Conservation (phyloP, 2,888 invertebrate species). For the Seira sanloemensis region DNA sequence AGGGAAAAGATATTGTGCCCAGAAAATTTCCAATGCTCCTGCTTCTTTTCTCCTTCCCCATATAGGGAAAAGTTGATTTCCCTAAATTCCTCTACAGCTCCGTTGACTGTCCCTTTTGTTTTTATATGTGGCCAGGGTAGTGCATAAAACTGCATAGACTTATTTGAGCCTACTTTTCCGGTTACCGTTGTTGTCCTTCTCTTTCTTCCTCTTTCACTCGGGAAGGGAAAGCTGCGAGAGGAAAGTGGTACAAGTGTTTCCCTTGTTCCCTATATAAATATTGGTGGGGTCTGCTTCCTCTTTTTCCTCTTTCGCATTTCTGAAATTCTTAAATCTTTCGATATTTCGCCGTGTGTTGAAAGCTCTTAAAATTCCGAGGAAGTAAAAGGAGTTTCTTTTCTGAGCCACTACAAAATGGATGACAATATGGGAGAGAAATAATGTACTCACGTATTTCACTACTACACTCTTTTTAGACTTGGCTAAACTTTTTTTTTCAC, state of each 20-base stretch:
- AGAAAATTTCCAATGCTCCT: conserved; percentile 8
- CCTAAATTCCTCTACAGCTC: neutral
- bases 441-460: conserved; percentile 6
- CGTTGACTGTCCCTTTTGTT: neutral
- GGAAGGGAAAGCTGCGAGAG: conserved; percentile 3
- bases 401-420: neutral
- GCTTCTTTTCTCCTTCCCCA: neutral
- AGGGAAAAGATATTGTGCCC: neutral
- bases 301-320: conserved; percentile 26
- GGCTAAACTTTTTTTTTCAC: conserved; percentile 1
- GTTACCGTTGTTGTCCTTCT: neutral
- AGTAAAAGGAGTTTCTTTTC: conserved; percentile 32
- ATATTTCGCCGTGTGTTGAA: conserved; percentile 58
- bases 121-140: neutral
- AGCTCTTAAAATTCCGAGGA: conserved; percentile 50
- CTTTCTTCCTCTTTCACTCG: neutral
- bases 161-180: conserved; percentile 28
- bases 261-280: conserved; percentile 38
- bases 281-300: neutral
- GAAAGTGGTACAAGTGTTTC: conserved; percentile 54
- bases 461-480: neutral
- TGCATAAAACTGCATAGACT: conserved; percentile 7
- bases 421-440: too few relatives aligned
- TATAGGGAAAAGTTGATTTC: neutral
- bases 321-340: conserved; percentile 52